These are phyloP conservation scores for Smutsia gigantea DNA, from an alignment of 2,797 vertebrate species.

Conservation along the genomic window DNA sequence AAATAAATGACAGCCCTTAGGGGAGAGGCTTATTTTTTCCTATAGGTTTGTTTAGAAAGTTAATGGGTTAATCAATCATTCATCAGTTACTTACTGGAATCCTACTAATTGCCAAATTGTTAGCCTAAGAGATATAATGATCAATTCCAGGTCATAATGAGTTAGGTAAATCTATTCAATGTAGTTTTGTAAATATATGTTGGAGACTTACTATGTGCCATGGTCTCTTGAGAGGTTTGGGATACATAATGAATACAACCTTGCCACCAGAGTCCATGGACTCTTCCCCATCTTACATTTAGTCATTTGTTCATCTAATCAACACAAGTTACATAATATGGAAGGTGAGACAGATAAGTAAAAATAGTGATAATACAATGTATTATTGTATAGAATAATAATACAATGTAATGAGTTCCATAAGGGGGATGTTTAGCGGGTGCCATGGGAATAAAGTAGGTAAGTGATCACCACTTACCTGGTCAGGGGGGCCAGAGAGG, in stretches of 20 bases:
- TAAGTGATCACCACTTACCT: background rate
- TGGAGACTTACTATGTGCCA: background rate
- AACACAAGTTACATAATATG: background rate
- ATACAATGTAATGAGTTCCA: background rate
- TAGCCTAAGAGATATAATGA: background rate
- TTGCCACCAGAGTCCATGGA: background rate
- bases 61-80: background rate
- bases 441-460: background rate
- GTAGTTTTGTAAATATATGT: background rate
- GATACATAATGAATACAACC: background rate
- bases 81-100: background rate
- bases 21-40: background rate
- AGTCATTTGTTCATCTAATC: background rate
- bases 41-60: constrained; percentile 21
- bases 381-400: too few relatives aligned
- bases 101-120: background rate
- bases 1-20: background rate
- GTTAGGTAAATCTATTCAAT: background rate
- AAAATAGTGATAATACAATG: background rate
- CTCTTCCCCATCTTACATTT: background rate
- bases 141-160: background rate
- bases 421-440: background rate
- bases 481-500: background rate
- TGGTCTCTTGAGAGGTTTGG: background rate
- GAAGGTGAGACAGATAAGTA: background rate